Percentiles rank a stretch among this genome's conserved stretches.
Evolutionary conservation across 2,888 invertebrate species (phyloP).

Genomic region (Scaptomyza reducta): DNA sequence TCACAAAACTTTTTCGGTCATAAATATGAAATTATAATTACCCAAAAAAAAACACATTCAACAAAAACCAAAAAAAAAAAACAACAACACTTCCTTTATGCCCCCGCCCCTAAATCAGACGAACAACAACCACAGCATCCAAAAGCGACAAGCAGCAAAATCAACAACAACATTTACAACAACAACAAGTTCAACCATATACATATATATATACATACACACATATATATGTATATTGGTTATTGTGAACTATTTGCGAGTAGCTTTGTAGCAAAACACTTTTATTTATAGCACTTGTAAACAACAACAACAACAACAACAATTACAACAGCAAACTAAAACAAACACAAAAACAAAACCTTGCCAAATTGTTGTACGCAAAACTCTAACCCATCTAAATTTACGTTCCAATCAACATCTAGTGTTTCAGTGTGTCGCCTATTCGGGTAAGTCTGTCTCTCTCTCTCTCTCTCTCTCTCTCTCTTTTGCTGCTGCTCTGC

Average conservation of each 20-base stretch:
- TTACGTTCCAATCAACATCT: conserved; percentile 84
- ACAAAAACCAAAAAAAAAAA: conserved; percentile 9
- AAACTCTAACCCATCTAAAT: conserved; percentile 83
- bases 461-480: conserved; percentile 18
- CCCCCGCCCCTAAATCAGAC: conserved; percentile 9
- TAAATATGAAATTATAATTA: neutral
- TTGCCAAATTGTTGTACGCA: conserved; percentile 82
- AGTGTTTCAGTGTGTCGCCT: conserved; percentile 98
- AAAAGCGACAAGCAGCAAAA: conserved; percentile 24
- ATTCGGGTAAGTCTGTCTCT: conserved; percentile 91
- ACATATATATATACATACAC: conserved; percentile 18
- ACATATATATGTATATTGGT: conserved; percentile 20
- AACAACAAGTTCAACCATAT: conserved; percentile 38
- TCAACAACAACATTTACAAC: conserved; percentile 25
- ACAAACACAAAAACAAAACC: conserved; percentile 33
- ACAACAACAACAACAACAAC: conserved; percentile 9
- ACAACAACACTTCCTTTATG: conserved; percentile 2
- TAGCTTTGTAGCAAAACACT: conserved; percentile 41
- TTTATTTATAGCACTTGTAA: conserved; percentile 55
- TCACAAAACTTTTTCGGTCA: neutral
- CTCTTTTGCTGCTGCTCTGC: neutral
- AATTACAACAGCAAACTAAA: conserved; percentile 30
- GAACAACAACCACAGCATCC: conserved; percentile 24
- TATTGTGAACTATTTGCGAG: conserved; percentile 26
- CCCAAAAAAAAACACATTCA: too few relatives aligned